Evolutionary conservation across 1,140 invertebrate genomes (phyloP).

Genomic region (Brachionus rotundiformis): DNA sequence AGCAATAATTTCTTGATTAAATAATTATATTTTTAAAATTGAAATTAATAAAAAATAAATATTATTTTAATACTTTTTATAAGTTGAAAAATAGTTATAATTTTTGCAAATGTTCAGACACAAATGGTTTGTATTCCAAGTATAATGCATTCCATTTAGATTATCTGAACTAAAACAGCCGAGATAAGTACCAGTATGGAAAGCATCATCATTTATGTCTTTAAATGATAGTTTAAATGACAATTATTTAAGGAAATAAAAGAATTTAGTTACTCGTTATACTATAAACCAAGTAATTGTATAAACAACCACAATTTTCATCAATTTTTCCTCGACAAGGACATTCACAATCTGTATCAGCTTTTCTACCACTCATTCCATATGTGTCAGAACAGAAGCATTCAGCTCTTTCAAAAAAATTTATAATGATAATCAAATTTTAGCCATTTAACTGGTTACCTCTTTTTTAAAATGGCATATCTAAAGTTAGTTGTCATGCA

Average conservation of each 20-base stretch:
- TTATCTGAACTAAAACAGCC: too few species aligned
- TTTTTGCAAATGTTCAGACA: too few species aligned
- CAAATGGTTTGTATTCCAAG: too few species aligned
- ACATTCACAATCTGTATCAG: neutral
- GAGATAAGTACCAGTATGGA: too few species aligned
- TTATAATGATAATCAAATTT: neutral
- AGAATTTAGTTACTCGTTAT: neutral
- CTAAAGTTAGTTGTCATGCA: neutral
- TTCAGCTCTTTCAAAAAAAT: neutral
- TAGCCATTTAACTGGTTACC: neutral
- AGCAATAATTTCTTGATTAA: neutral
- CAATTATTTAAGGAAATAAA: neutral
- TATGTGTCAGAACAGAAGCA: neutral
- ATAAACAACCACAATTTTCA: neutral
- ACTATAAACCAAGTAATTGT: neutral
- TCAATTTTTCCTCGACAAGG: neutral
- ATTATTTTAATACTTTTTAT: too few species aligned
- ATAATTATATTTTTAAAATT: too few species aligned
- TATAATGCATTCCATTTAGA: too few species aligned
- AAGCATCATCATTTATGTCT: neutral
- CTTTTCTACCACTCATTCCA: neutral
- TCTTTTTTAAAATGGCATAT: conserved; percentile 6
- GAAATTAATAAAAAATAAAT: neutral
- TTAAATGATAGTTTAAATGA: neutral
- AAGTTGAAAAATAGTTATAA: too few species aligned